A percentile compares a stretch with the other conserved stretches of the same genome.
These are phyloP conservation scores for Spea bombifrons DNA, from an alignment of 2,113 vertebrate genomes.

Conservation along the genomic window DNA sequence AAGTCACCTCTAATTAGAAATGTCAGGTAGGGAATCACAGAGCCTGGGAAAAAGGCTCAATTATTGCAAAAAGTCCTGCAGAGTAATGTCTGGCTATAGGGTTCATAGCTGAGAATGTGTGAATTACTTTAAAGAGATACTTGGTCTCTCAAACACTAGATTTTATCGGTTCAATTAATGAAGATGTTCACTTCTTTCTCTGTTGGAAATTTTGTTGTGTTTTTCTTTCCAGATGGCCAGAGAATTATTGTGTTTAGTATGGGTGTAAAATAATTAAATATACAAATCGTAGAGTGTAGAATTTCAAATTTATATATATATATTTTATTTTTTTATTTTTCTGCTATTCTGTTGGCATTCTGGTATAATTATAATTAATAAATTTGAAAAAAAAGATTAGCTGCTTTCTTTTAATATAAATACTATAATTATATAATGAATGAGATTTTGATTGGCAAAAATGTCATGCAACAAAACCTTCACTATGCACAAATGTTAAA, in stretches of 20 bases:
- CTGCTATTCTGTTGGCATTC: too few relatives aligned
- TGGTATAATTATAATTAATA: too few relatives aligned
- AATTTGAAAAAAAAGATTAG: too few relatives aligned
- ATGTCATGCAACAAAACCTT: too few relatives aligned
- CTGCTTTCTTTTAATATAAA: too few relatives aligned
- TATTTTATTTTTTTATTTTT: too few relatives aligned
- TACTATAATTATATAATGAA: too few relatives aligned
- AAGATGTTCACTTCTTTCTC: conserved; percentile 41
- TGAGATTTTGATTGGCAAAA: too few relatives aligned
- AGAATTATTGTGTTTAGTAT: neutral
- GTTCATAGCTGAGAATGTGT: conserved; percentile 41
- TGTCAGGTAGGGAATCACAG: conserved; percentile 47
- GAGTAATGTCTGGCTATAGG: conserved; percentile 45
- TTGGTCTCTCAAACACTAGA: conserved; percentile 23
- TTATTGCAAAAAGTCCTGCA: conserved; percentile 43
- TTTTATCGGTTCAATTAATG: conserved; percentile 35
- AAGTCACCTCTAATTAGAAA: conserved; percentile 45
- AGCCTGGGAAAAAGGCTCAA: conserved; percentile 42
- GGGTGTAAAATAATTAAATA: too few relatives aligned
- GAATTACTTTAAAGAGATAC: conserved; percentile 45
- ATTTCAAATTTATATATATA: too few relatives aligned
- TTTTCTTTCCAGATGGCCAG: conserved; percentile 2
- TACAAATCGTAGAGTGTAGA: too few relatives aligned
- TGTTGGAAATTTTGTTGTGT: neutral
- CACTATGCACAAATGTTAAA: too few relatives aligned